These are phyloP conservation scores for Cervus canadensis DNA, from an alignment of 2,113 vertebrate species.

Conservation along the genomic window DNA sequence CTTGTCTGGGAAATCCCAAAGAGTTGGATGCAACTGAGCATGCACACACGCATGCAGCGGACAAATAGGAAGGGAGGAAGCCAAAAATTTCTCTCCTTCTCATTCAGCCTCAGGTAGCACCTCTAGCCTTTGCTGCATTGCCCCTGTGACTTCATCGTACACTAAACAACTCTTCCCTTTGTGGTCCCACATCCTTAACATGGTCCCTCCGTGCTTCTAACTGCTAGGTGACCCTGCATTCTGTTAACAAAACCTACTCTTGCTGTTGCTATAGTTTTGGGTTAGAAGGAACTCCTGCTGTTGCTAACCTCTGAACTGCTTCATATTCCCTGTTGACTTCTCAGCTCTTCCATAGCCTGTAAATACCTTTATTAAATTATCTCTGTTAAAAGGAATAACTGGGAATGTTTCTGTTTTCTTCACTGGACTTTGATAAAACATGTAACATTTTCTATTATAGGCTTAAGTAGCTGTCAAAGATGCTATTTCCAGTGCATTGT, in stretches of 20 bases:
- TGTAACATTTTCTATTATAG: neutral
- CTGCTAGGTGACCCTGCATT: neutral
- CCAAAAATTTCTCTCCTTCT: neutral
- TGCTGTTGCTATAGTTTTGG: neutral
- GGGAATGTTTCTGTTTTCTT: neutral
- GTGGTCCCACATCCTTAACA: neutral
- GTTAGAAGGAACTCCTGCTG: neutral
- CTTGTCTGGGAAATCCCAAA: neutral
- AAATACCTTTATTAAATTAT: neutral
- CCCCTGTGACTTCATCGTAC: neutral
- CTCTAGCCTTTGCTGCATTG: neutral
- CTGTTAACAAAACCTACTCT: neutral
- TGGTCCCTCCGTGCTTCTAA: neutral
- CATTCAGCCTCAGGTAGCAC: neutral
- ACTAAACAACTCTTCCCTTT: neutral
- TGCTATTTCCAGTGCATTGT: neutral
- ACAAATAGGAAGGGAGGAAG: neutral
- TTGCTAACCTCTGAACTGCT: neutral
- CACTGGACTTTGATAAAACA: neutral
- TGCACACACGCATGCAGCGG: neutral
- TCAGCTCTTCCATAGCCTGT: neutral
- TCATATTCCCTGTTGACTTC: neutral
- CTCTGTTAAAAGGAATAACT: neutral
- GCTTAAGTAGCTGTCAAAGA: constrained; percentile 1
- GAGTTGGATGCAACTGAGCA: neutral